These are phyloP conservation scores for Adineta ricciae DNA, from an alignment of 2,888 invertebrate species.

Conservation along the genomic window DNA sequence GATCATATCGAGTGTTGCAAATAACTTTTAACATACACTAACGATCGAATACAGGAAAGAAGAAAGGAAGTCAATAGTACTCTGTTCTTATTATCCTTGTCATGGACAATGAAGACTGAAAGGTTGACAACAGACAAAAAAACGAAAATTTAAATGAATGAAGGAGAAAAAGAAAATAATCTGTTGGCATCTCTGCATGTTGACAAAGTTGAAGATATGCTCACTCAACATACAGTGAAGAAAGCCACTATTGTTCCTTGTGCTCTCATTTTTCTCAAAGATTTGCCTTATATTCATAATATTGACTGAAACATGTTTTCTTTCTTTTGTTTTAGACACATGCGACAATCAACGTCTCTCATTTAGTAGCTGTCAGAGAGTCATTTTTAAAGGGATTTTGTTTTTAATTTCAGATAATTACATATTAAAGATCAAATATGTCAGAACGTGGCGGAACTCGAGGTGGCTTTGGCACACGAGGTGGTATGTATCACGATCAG, in stretches of 20 bases:
- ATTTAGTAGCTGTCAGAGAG: not conserved
- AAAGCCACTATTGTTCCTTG: not conserved
- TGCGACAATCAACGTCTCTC: not conserved
- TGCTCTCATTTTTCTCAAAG: not conserved
- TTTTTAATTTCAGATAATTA: not conserved
- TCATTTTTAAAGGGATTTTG: not conserved
- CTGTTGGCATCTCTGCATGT: not conserved
- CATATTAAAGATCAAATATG: not conserved
- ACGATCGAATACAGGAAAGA: not conserved
- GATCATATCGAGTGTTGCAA: not conserved
- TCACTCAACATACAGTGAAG: not conserved
- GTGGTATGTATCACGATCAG: not conserved
- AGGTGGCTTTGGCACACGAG: slow-evolving; percentile 15
- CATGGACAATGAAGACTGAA: not conserved
- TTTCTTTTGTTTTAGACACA: not conserved
- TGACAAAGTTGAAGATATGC: not conserved
- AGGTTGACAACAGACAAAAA: not conserved
- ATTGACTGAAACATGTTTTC: not conserved
- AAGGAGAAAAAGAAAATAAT: not conserved
- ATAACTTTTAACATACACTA: not conserved
- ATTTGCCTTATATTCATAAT: not conserved
- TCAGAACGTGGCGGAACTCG: slow-evolving; percentile 16
- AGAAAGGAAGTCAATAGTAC: not conserved
- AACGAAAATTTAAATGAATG: not conserved
- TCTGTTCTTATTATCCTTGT: not conserved